These are phyloP conservation scores for Cephus sareptanus DNA, from an alignment of 2,888 invertebrate species.

Conservation along the genomic window DNA sequence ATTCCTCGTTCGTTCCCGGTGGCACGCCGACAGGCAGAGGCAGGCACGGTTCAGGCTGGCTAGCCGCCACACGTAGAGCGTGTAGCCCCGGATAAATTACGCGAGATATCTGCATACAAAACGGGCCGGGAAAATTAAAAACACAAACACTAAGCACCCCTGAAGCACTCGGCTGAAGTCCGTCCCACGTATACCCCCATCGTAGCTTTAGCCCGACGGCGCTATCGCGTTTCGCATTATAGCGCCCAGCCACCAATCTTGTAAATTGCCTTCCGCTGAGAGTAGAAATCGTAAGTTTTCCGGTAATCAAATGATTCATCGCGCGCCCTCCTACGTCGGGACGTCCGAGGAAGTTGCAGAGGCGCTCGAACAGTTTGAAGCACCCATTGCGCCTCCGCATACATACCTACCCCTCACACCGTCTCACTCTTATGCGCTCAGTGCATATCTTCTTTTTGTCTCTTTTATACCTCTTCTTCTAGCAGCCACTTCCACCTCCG, in stretches of 20 bases:
- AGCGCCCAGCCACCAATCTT: constrained; percentile 45
- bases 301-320: constrained; percentile 49
- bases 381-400: background rate
- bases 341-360: constrained; percentile 34
- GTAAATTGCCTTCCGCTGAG: constrained; percentile 48
- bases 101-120: constrained; percentile 55
- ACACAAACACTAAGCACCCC: constrained; percentile 45
- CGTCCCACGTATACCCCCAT: constrained; percentile 3
- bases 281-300: constrained; percentile 46
- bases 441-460: background rate
- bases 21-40: constrained; percentile 3
- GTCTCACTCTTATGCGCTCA: background rate
- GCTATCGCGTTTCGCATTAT: constrained; percentile 35
- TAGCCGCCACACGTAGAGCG: constrained; percentile 46
- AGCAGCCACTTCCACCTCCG: background rate
- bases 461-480: background rate
- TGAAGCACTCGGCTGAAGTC: constrained; percentile 8
- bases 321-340: constrained; percentile 19
- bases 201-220: constrained; percentile 18
- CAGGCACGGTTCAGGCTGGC: constrained; percentile 32
- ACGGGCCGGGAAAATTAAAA: constrained; percentile 53
- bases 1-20: no score
- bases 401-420: background rate
- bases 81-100: constrained; percentile 48
- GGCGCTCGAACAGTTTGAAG: constrained; percentile 17